Conservation (phyloP, 1,140 invertebrate species). For the Scaptomyza pallida region DNA sequence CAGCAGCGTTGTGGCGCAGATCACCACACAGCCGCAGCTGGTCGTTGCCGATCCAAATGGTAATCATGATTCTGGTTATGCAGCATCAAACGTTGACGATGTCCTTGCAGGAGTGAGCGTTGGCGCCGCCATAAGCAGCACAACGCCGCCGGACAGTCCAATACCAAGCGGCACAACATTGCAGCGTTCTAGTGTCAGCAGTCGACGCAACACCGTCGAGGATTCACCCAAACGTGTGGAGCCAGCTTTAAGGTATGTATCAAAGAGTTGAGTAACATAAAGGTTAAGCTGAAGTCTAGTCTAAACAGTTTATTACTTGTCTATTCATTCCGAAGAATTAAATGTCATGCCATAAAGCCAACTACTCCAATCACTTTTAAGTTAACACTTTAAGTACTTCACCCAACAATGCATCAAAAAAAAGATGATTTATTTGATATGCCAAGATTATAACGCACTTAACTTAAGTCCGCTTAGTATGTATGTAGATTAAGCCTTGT, state of each 20-base stretch:
- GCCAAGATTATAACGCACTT: no score
- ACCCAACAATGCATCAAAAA: not conserved
- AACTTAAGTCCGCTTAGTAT: not conserved
- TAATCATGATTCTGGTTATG: conserved; percentile 92
- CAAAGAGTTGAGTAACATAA: no score
- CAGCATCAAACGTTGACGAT: conserved; percentile 88
- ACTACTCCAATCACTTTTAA: no score
- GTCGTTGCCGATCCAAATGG: conserved; percentile 88
- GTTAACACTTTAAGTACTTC: no score
- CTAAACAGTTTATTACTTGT: no score
- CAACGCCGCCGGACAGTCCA: conserved; percentile 86
- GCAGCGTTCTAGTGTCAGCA: conserved; percentile 79
- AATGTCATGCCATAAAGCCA: no score
- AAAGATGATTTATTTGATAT: not conserved
- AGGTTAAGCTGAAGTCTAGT: no score
- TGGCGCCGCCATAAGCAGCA: conserved; percentile 64
- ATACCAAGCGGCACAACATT: conserved; percentile 77
- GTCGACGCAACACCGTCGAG: conserved; percentile 69
- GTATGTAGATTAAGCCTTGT: not conserved
- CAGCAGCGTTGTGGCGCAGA: conserved; percentile 86
- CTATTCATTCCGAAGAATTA: no score
- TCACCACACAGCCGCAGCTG: conserved; percentile 85
- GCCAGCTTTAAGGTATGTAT: conserved; percentile 73
- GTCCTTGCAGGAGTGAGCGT: conserved; percentile 80
- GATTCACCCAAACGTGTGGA: conserved; percentile 79